Base-by-base conservation (phyloP, 2,797 vertebrate species). In the Anguilla obscura region DNA sequence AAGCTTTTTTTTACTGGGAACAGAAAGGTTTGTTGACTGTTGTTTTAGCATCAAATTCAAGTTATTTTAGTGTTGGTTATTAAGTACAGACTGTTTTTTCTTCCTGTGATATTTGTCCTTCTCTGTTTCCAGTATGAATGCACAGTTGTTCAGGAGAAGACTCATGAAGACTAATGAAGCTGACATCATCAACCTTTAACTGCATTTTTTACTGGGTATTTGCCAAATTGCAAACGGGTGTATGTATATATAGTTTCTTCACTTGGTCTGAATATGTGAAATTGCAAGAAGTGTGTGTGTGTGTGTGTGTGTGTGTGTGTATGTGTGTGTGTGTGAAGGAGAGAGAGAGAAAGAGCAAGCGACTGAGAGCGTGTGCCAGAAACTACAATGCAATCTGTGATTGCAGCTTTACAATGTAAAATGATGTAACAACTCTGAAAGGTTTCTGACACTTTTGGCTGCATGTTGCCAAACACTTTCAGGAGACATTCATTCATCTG, bases 71-170 rank as follows among this genome's bases (percentile, higher is more conserved):
- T 76, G 74, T 12, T 14, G 18, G 10, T 40, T 40, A n/a, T 21
- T 76, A 76, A 40, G 14, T 40, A 14, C 30, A 76, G 5, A 36
- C 14, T 3, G 4, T 2, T 21, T 48, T 18, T 16, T 36, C 9
- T 76, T 76, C 16, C 36, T 48, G 36, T 80, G 36, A 80, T 33
- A 58, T 56, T 30, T n/a, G 58, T 33, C 71, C 16, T 87, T 86
- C 88, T 83, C 87, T 90, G 92, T 90, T 88, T 87, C 74, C 94
- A 99, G 98, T 99, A 99, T 91, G 98, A 99, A 94, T 96, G 96
- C 92, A 98, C 97, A 93, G 96, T 98, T 88, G 94, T 95, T 86
- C 96, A 97, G 92, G 98, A 98, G 89, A 99, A 99, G 94, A 97
- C 91, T 90, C 98, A 99, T 1, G 96, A 97, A 91, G 98, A 99